Conservation (phyloP, 1,140 invertebrate species). For the Drosophila erecta region DNA sequence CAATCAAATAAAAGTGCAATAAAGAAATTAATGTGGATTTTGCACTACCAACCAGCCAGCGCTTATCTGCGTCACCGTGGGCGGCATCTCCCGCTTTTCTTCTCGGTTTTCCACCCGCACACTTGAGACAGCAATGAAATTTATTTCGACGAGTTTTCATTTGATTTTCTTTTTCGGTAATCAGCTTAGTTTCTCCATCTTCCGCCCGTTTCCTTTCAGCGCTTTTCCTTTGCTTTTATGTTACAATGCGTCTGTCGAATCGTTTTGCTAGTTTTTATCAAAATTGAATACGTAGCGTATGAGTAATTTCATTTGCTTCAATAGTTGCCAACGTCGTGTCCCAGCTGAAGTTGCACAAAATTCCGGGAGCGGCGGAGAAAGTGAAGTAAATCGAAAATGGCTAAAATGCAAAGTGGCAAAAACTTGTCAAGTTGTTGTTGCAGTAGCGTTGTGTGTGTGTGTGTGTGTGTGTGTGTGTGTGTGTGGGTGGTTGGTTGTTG, state of each 20-base stretch:
- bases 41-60: constrained; percentile 5
- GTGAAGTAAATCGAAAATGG: constrained; percentile 33
- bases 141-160: constrained; percentile 69
- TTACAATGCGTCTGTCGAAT: constrained; percentile 49
- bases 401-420: constrained; percentile 75
- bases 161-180: constrained; percentile 68
- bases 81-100: constrained; percentile 8
- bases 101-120: constrained; percentile 8
- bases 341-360: constrained; percentile 41
- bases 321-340: constrained; percentile 51
- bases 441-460: too few relatives aligned
- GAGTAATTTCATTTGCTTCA: constrained; percentile 76
- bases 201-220: constrained; percentile 5
- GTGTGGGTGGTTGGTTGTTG: constrained; percentile 14
- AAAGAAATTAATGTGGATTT: constrained; percentile 81
- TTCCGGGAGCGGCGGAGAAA: not conserved
- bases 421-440: constrained; percentile 65
- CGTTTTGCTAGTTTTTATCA: constrained; percentile 62
- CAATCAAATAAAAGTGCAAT: constrained; percentile 83
- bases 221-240: constrained; percentile 17
- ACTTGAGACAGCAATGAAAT: constrained; percentile 63
- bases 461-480: not conserved
- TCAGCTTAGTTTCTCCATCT: constrained; percentile 66
- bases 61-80: constrained; percentile 31
- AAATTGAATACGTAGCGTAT: constrained; percentile 78